Conservation (phyloP, 2,797 vertebrate species). For the Syngnathus acus region DNA sequence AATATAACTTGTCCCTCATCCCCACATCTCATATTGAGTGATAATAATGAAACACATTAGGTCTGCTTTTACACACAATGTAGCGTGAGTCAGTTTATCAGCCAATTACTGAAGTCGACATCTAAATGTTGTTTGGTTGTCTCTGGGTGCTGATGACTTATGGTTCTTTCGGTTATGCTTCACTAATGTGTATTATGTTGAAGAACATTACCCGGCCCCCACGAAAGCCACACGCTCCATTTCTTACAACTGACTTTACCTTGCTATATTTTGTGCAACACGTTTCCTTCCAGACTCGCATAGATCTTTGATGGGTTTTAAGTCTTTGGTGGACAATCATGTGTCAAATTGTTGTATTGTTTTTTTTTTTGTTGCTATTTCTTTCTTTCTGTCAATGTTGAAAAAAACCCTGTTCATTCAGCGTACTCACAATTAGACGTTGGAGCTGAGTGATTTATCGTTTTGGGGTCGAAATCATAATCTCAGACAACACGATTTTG, state of each 20-base stretch:
- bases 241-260: neutral
- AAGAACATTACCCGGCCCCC: neutral
- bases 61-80: conserved; percentile 34
- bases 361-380: neutral
- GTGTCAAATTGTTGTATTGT: neutral
- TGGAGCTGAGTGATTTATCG: too few relatives aligned
- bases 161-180: conserved; percentile 1
- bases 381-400: too few relatives aligned
- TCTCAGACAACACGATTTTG: too few relatives aligned
- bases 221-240: neutral
- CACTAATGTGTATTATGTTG: conserved; percentile 1
- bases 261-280: too few relatives aligned
- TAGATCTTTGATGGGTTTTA: neutral
- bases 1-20: conserved; percentile 13
- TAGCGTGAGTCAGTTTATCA: conserved; percentile 29
- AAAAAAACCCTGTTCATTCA: too few relatives aligned
- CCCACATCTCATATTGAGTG: conserved; percentile 17
- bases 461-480: too few relatives aligned
- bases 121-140: conserved; percentile 10
- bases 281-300: neutral
- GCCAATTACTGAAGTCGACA: conserved; percentile 15
- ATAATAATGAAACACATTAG: conserved; percentile 30
- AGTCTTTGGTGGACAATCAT: neutral
- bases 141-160: conserved; percentile 7
- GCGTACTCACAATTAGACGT: too few relatives aligned